Conservation (phyloP, 2,797 vertebrate genomes). For the Protosalanx chinensis region DNA sequence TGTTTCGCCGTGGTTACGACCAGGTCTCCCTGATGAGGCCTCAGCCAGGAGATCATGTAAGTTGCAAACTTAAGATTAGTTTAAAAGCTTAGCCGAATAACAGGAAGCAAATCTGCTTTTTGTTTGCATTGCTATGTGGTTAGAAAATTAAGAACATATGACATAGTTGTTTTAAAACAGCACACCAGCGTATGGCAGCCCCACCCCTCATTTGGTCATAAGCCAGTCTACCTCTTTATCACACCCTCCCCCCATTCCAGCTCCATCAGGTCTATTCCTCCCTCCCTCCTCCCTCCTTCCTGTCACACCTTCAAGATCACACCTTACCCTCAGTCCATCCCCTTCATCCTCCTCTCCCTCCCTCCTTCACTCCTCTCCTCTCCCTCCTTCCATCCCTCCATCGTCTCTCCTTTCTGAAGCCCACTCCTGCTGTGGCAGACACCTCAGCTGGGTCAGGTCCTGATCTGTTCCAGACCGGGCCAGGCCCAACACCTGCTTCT, state of each 20-base stretch:
- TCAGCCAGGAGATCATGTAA: constrained; percentile 85
- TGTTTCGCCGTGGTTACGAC: constrained; percentile 83
- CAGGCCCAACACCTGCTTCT: constrained; percentile 57
- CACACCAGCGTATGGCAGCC: neutral
- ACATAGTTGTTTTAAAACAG: neutral
- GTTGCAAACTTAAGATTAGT: constrained; percentile 38
- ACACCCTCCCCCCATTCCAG: neutral
- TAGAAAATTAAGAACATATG: neutral
- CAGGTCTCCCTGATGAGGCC: constrained; percentile 89
- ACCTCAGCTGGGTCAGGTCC: constrained; percentile 29
- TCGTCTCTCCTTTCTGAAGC: constrained; percentile 20
- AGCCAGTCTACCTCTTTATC: neutral
- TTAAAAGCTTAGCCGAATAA: neutral
- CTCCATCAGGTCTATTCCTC: neutral
- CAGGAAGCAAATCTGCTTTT: neutral
- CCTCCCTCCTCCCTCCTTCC: neutral
- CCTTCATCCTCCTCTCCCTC: constrained; percentile 17
- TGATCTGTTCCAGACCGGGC: constrained; percentile 10
- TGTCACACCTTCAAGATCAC: too few relatives aligned
- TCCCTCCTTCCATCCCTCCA: constrained; percentile 13
- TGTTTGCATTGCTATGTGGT: neutral
- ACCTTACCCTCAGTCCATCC: neutral
- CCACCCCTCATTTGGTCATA: neutral
- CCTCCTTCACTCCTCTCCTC: constrained; percentile 15
- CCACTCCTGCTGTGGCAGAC: constrained; percentile 25